Percentiles rank a stretch among this genome's conserved stretches.
These are phyloP conservation scores for Rhopilema esculentum DNA, from an alignment of 30 jellyfish, hydroid and myxozoan species.

Conservation along the genomic window DNA sequence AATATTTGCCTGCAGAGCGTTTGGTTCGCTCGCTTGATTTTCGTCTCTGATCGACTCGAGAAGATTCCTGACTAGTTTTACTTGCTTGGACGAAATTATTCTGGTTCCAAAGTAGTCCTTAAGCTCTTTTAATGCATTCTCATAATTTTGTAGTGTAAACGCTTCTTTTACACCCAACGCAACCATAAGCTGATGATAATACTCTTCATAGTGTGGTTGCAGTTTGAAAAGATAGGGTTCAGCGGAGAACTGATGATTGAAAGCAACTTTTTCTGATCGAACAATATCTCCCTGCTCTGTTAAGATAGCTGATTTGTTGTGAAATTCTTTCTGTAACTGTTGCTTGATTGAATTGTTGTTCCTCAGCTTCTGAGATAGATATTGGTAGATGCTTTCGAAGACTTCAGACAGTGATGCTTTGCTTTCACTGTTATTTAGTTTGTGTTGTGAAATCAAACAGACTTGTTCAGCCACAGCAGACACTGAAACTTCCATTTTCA, in stretches of 20 bases:
- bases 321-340: neutral
- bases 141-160: slow-evolving; percentile 14
- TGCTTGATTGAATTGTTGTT: too few species aligned
- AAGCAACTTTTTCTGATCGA: slow-evolving; percentile 15
- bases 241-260: slow-evolving; percentile 19
- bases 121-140: slow-evolving; percentile 14
- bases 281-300: slow-evolving; percentile 34
- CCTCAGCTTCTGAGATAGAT: neutral
- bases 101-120: neutral
- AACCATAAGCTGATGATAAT: slow-evolving; percentile 24
- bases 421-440: neutral
- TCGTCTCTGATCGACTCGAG: slow-evolving; percentile 58
- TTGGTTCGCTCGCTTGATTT: neutral
- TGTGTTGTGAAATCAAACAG: neutral
- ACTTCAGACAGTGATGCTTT: neutral
- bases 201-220: slow-evolving; percentile 1
- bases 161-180: slow-evolving; percentile 53
- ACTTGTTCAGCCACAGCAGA: slow-evolving; percentile 15
- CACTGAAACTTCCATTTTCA: neutral
- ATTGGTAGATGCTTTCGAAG: neutral
- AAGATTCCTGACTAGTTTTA: slow-evolving; percentile 40
- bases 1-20: neutral
- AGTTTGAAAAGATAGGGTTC: slow-evolving; percentile 55
- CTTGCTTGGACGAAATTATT: slow-evolving; percentile 1
- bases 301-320: neutral